phyloP scores from a whole-genome alignment of 1,140 invertebrate species.

The Apis dorsata region DNA sequence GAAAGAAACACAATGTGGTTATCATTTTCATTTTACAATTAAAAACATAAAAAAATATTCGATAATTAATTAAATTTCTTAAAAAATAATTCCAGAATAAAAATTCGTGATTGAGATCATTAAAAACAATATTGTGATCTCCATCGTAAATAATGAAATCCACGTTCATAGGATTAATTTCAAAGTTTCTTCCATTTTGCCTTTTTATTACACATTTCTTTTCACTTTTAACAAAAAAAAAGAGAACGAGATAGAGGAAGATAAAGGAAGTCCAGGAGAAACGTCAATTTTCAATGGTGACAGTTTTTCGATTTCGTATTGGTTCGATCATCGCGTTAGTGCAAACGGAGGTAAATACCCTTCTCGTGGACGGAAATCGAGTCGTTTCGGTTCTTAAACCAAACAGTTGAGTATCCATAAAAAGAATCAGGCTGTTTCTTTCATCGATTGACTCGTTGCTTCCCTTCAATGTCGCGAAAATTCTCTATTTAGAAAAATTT shows the following conservation, averaged over 20 bases:
- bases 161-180: background rate
- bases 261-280: slow-evolving; percentile 35
- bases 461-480: background rate
- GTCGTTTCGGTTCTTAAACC: slow-evolving; percentile 51
- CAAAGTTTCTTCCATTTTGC: background rate
- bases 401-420: slow-evolving; percentile 32
- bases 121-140: background rate
- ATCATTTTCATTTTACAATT: no score
- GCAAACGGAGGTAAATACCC: slow-evolving; percentile 24
- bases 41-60: background rate
- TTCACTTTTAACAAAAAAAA: no score
- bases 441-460: background rate
- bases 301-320: slow-evolving; percentile 71
- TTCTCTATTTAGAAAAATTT: background rate
- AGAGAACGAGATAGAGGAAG: background rate
- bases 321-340: slow-evolving; percentile 10
- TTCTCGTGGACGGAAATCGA: slow-evolving; percentile 62
- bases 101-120: background rate
- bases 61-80: background rate
- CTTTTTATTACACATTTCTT: background rate
- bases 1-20: no score
- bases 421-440: slow-evolving; percentile 27
- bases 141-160: background rate
- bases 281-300: slow-evolving; percentile 67
- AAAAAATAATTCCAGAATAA: background rate